phyloP scores from a whole-genome alignment of 2,113 vertebrate genomes.

The Neodon shergylaensis region DNA sequence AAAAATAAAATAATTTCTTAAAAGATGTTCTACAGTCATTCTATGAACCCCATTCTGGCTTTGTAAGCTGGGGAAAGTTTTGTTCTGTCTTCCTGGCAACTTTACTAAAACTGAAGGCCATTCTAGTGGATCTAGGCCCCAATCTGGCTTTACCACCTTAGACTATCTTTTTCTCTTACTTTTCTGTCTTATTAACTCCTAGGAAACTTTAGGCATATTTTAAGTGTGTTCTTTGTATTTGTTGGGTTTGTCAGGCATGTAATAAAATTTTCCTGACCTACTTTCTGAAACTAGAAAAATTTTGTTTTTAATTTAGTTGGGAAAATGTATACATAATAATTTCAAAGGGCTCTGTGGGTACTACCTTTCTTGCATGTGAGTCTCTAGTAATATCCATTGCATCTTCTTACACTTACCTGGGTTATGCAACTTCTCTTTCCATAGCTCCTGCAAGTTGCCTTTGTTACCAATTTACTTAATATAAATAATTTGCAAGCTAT shows the following conservation, averaged over 20 bases:
- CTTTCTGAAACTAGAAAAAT: neutral
- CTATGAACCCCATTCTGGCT: neutral
- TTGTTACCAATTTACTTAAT: neutral
- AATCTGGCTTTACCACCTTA: neutral
- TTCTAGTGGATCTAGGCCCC: neutral
- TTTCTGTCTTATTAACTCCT: neutral
- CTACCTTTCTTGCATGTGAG: neutral
- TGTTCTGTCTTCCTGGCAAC: neutral
- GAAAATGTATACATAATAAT: neutral
- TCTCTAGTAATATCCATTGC: neutral
- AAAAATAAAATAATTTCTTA: neutral
- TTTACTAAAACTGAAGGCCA: neutral
- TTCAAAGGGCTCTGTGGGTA: neutral
- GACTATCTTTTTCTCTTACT: neutral
- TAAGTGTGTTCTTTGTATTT: neutral
- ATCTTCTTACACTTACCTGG: neutral
- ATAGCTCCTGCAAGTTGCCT: neutral
- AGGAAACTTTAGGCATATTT: neutral
- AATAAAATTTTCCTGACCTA: neutral
- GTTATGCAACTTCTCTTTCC: neutral
- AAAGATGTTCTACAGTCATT: neutral
- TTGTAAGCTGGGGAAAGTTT: neutral
- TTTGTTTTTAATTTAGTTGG: constrained; percentile 9
- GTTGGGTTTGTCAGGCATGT: neutral
- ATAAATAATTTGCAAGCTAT: neutral